Percentiles rank a stretch among this genome's conserved stretches.
These are phyloP conservation scores for Pelecanoides urinatrix DNA, from an alignment of 2,113 vertebrate genomes.

Conservation along the genomic window DNA sequence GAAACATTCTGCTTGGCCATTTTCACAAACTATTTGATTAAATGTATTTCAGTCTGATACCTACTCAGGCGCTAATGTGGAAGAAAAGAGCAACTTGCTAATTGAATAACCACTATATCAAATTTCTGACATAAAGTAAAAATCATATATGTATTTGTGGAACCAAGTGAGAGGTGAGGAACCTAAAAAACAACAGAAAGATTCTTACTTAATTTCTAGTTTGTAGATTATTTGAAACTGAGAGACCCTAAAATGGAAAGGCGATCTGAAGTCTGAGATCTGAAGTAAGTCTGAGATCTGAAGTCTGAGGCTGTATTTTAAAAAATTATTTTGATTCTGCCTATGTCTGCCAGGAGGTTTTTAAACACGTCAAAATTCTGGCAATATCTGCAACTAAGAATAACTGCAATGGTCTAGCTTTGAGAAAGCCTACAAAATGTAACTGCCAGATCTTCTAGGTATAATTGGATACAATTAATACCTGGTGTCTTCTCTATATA, in stretches of 20 bases:
- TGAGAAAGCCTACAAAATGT: neutral
- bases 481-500: neutral
- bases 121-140: neutral
- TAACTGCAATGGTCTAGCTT: neutral
- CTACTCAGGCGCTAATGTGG: neutral
- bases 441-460: neutral
- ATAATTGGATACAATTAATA: neutral
- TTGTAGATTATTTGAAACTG: neutral
- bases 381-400: neutral
- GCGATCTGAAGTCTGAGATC: neutral
- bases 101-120: neutral
- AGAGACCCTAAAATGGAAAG: neutral
- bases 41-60: neutral
- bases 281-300: neutral
- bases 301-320: neutral
- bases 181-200: neutral
- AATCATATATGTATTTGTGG: neutral
- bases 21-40: slow-evolving; percentile 38
- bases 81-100: slow-evolving; percentile 8
- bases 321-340: neutral
- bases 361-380: neutral
- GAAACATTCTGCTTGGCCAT: slow-evolving; percentile 19
- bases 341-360: neutral
- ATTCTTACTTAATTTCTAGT: neutral
- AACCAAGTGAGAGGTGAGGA: neutral